Evolutionary conservation across 1,140 invertebrate species (phyloP), one percentile per base, ranked within the genome.

Genomic region (Agraylea sexmaculata): DNA sequence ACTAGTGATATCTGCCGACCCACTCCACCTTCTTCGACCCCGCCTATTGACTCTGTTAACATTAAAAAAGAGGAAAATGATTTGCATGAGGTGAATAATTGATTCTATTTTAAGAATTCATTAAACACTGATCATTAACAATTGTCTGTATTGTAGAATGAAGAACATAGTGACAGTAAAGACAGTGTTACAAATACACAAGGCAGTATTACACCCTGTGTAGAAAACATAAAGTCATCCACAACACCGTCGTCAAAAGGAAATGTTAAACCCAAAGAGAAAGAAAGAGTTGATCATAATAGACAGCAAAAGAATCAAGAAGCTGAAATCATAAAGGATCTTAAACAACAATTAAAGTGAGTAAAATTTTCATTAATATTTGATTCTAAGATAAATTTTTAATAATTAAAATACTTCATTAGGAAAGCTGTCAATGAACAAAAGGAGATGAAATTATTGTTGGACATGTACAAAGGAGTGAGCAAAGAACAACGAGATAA

Each of bases 391-490:
- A 20, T 19, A 15, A 22, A 3, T n/a, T 34, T 35, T 20, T 35
- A 15, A 34, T n/a, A 25, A 25, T 25, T 25, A n/a, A 25, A 25
- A 25, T 25, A 7, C 23, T 25, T n/a, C 23, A 7, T n/a, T 53
- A 94, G 88, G 59, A 94, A 94, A 73, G 83, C 89, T 31, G 74
- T 87, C 20, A 89, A 87, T 56, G 86, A 91, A 56, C 85, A 87
- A 59, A 88, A 88, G 56, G 87, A 90, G 63, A 76, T 96, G 77
- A 96, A 96, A 59, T 62, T 97, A 4, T 60, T 96, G 4, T 66
- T 96, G 43, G 92, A 97, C 55, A 95, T 95, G 88, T 94, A 96
- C 63, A 96, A 96, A 71, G 85, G 87, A 27, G 87, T 90, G 13
- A 86, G 88, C 29, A 96, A 96, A 66, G 93, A 97, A 55, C 87